Evolutionary conservation across 2,797 vertebrate species (phyloP).

Genomic region (Ptychobarbus kaznakovi): DNA sequence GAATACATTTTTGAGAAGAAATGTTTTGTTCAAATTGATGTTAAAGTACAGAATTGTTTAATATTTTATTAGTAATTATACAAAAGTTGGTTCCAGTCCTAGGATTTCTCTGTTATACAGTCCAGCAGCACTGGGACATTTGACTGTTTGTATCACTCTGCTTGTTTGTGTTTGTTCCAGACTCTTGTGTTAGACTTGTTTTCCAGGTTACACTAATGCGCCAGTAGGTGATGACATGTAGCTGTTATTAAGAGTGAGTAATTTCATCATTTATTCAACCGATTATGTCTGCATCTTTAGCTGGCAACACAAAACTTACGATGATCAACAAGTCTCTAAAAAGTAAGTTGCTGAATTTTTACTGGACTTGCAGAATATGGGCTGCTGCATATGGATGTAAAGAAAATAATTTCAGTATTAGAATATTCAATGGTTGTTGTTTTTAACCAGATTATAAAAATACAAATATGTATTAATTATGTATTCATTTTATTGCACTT

Average conservation of each 20-base stretch:
- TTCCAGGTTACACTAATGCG: background rate
- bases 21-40: background rate
- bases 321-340: background rate
- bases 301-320: background rate
- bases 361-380: background rate
- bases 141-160: background rate
- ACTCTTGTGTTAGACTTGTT: background rate
- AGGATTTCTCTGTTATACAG: too few relatives aligned
- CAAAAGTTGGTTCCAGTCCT: background rate
- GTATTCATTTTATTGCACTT: too few relatives aligned
- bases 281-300: background rate
- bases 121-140: background rate
- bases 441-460: background rate
- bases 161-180: background rate
- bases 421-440: background rate
- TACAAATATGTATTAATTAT: too few relatives aligned
- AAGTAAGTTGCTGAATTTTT: background rate
- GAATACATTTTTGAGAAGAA: background rate
- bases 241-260: background rate
- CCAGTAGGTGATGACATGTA: background rate
- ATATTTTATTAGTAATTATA: background rate
- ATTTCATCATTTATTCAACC: background rate
- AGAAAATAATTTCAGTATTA: background rate
- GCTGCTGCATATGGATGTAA: background rate
- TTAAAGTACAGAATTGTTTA: background rate